phyloP scores from a whole-genome alignment of 2,797 vertebrate species.

The Phrynocephalus vlangalii region DNA sequence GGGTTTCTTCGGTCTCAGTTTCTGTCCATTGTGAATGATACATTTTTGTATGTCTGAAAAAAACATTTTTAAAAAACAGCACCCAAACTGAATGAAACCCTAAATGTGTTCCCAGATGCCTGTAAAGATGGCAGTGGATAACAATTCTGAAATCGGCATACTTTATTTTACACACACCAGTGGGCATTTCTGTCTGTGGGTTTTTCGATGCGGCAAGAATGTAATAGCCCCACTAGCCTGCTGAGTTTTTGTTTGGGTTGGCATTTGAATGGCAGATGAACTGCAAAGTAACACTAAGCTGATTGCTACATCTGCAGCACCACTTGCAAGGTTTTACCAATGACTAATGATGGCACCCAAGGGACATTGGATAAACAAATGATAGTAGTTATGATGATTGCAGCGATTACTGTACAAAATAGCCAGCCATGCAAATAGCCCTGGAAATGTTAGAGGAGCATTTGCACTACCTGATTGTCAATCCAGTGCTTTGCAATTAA shows the following conservation, averaged over 20 bases:
- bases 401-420: constrained; percentile 41
- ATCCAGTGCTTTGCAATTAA: constrained; percentile 37
- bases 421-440: constrained; percentile 47
- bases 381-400: constrained; percentile 47
- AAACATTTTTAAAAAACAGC: too few relatives aligned
- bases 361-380: constrained; percentile 60
- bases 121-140: background rate
- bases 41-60: too few relatives aligned
- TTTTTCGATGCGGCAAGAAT: background rate
- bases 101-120: background rate
- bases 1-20: too few relatives aligned
- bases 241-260: background rate
- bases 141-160: background rate
- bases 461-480: constrained; percentile 40
- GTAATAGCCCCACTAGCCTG: background rate
- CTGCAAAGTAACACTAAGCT: background rate
- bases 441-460: constrained; percentile 50
- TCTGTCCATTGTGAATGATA: too few relatives aligned
- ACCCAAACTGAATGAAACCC: background rate
- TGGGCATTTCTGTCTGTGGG: background rate
- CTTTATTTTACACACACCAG: background rate
- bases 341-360: constrained; percentile 43
- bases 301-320: constrained; percentile 5
- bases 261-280: background rate
- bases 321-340: constrained; percentile 5